Percentiles rank a stretch among this genome's conserved stretches.
Conservation (phyloP, 2,888 invertebrate genomes). For the Ennomos quercinarius region DNA sequence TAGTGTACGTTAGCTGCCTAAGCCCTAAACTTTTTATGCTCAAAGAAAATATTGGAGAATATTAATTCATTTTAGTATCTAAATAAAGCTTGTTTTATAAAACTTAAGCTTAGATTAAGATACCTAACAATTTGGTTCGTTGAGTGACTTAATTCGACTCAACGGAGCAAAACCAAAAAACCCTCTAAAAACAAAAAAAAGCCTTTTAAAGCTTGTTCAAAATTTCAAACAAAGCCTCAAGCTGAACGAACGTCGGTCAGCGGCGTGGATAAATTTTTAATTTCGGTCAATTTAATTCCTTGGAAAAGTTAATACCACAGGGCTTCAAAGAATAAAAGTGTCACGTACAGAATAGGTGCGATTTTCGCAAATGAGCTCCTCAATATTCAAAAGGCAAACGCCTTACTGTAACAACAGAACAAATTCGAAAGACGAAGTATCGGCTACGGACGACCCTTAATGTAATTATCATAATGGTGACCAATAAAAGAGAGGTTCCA, state of each 20-base stretch:
- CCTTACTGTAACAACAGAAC: slow-evolving; percentile 80
- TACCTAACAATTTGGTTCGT: not conserved
- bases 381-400: slow-evolving; percentile 80
- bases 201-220: slow-evolving; percentile 28
- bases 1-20: too few relatives aligned
- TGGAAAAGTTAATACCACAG: slow-evolving; percentile 37
- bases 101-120: not conserved
- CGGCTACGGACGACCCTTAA: slow-evolving; percentile 78
- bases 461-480: slow-evolving; percentile 84
- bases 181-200: slow-evolving; percentile 28
- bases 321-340: slow-evolving; percentile 62
- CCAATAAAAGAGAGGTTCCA: slow-evolving; percentile 83
- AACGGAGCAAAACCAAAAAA: slow-evolving; percentile 26
- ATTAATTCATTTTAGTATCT: too few relatives aligned
- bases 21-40: too few relatives aligned
- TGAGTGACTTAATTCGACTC: not conserved
- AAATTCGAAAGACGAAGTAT: slow-evolving; percentile 83
- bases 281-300: slow-evolving; percentile 57
- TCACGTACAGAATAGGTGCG: slow-evolving; percentile 82
- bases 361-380: slow-evolving; percentile 81
- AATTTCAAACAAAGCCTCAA: slow-evolving; percentile 27
- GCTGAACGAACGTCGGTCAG: slow-evolving; percentile 37
- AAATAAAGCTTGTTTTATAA: not conserved
- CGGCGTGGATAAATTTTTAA: slow-evolving; percentile 57
- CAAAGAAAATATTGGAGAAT: too few relatives aligned